Base-by-base conservation (phyloP, 2,888 invertebrate genomes). In the Microchrysa polita region DNA sequence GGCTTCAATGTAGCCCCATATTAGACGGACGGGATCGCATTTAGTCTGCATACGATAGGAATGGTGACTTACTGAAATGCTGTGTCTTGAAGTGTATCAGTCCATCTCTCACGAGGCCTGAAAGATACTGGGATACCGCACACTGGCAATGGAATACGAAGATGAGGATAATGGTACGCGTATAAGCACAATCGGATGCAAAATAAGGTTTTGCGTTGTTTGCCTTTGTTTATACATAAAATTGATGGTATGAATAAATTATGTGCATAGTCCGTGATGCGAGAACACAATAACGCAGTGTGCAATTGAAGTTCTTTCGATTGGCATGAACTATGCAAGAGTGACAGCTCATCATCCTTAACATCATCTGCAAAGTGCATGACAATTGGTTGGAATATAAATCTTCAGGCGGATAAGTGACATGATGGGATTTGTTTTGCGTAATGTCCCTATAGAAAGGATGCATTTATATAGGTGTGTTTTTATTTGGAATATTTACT, bases 161-260 rank as follows among this genome's bases (percentile, higher is more conserved):
- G 52, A 52, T 52, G 18, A 65, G n/a, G 52, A 48, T 20, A n/a
- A 42, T 22, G 14, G 65, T 65, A 48, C n/a, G n/a, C n/a, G n/a
- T n/a, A n/a, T n/a, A n/a, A 48, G 27, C 27, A 53, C 53, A 53
- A 67, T 67, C 52, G 67, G 16, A 67, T 52, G 55, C 67, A 52
- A 34, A 20, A 67, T n/a, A 16, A 53, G 67, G 48, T 12, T 48
- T 20, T 23, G 34, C 53, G 52, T 22, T 53, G 23, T 52, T 73
- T 73, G 52, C 22, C 65, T 73, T 73, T 73, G 73, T 73, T 73
- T 73, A 40, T 40, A 34, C 53, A 42, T 63, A 73, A 65, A 73
- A 65, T 73, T 73, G 73, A 73, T 73, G 67, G 73, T 53, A 73
- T 55, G 73, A 73, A 73, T 73, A 73, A 73, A 73, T 73, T 73